Percentiles rank a stretch among this genome's conserved stretches.
phyloP scores from a whole-genome alignment of 1,140 invertebrate species.

The Lysiphlebus fabarum region DNA sequence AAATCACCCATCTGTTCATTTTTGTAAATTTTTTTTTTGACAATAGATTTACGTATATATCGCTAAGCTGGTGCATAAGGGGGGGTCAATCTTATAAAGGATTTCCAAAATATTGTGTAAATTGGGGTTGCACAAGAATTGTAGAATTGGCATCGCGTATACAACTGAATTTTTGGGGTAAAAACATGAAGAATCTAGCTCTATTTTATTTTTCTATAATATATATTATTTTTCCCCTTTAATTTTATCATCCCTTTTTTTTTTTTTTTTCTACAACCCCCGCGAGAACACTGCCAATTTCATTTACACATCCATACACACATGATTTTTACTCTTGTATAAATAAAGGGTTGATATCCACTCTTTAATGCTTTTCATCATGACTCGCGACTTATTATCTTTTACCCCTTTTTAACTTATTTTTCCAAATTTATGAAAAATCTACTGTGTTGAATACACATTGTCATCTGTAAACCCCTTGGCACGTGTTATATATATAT shows the following conservation, averaged over 20 bases:
- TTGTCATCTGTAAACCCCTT: conserved; percentile 25
- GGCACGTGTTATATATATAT: conserved; percentile 23
- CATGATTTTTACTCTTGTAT: conserved; percentile 37
- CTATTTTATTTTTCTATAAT: not conserved
- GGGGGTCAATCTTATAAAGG: conserved; percentile 47
- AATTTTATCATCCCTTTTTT: conserved; percentile 19
- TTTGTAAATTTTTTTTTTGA: conserved; percentile 34
- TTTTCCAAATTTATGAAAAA: conserved; percentile 34
- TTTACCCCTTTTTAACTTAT: conserved; percentile 34
- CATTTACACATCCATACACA: conserved; percentile 26
- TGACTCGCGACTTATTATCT: conserved; percentile 26
- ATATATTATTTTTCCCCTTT: not conserved
- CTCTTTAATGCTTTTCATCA: too few relatives aligned
- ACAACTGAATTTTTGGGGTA: conserved; percentile 53
- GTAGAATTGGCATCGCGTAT: conserved; percentile 26
- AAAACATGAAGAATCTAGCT: conserved; percentile 39
- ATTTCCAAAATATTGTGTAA: conserved; percentile 60
- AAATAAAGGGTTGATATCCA: conserved; percentile 53
- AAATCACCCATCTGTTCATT: conserved; percentile 48
- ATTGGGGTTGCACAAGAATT: conserved; percentile 34
- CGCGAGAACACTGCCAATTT: conserved; percentile 6
- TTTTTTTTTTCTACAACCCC: not conserved
- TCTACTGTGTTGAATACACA: conserved; percentile 17
- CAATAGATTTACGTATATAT: conserved; percentile 35
- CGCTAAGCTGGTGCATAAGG: conserved; percentile 33